Base-by-base conservation (phyloP, 2,888 invertebrate species). In the Drosophila kokeensis region DNA sequence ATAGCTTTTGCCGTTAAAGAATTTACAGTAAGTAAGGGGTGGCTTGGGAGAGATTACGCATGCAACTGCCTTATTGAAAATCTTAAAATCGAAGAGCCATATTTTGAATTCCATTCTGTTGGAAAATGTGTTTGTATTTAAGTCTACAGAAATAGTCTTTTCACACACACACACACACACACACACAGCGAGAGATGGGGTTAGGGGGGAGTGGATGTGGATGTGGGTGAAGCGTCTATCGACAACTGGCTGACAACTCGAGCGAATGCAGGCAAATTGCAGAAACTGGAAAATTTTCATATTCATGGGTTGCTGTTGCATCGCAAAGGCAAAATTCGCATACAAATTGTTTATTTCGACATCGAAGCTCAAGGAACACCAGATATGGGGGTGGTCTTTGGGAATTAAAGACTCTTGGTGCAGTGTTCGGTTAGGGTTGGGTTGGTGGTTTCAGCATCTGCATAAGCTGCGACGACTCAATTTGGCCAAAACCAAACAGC, bases 311-410 rank as follows among this genome's bases (percentile, higher is more conserved):
- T 78, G 67, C 73, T 63, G 53, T 64, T 70, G 69, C 76, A 75
- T 75, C 62, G 81, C 74, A 81, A 87, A 82, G 85, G 73, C 79
- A 21, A 82, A 85, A 87, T 84, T 87, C 87, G 86, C 86, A 87
- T 87, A 86, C 82, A 85, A 86, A 86, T 86, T 85, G 87, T 87
- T 86, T 87, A 85, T 85, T 85, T 85, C 81, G 77, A 82, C 77
- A 76, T 68, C 69, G 78, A 57, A 75, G 79, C 78, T 78, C 62
- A 70, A 75, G 70, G 27, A 66, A 58, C 21, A 5, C 21, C 4
- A 30, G n/a, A 36, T n/a, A 18, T 18, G 53, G 5, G n/a, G 5
- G 8, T 36, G 48, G 50, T 24, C 24, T 21, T 21, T 11, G 21
- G 32, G 48, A 13, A 32, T 50, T 36, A 40, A 34, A 53, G 34